These are phyloP conservation scores for Psittacara wagleri DNA, from an alignment of 2,113 vertebrate species.

Conservation along the genomic window DNA sequence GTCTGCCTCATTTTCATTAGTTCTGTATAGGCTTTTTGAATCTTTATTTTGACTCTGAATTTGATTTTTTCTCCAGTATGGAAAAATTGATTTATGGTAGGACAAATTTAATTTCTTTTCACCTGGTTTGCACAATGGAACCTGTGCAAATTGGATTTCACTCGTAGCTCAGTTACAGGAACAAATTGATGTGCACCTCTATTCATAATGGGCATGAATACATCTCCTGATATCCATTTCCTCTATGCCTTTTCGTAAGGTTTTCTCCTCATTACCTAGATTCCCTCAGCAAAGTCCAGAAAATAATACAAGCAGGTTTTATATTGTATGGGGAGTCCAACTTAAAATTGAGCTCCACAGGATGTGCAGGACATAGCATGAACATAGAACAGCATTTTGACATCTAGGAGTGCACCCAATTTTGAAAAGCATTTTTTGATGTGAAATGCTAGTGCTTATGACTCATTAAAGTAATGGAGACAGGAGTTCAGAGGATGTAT, in stretches of 20 bases:
- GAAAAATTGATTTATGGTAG: slow-evolving; percentile 6
- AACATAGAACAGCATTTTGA: background rate
- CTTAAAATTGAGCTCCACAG: background rate
- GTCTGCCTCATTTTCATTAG: background rate
- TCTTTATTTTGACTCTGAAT: background rate
- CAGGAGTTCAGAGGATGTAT: background rate
- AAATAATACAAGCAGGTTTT: background rate
- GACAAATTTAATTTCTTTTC: slow-evolving; percentile 30
- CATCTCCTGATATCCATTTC: background rate
- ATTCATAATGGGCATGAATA: background rate
- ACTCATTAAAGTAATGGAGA: background rate
- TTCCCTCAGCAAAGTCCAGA: background rate
- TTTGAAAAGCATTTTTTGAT: background rate
- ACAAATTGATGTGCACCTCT: background rate
- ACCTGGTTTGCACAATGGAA: slow-evolving; percentile 3
- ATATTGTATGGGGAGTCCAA: background rate
- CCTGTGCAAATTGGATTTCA: slow-evolving; percentile 10
- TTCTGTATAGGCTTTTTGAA: background rate
- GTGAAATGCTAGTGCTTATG: background rate
- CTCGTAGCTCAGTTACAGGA: background rate
- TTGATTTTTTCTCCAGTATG: slow-evolving; percentile 3
- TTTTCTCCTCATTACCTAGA: background rate
- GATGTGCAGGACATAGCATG: background rate
- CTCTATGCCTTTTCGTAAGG: background rate
- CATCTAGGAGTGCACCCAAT: background rate